phyloP scores from a whole-genome alignment of 2,888 invertebrate species.

The Pseudanteris insignis region DNA sequence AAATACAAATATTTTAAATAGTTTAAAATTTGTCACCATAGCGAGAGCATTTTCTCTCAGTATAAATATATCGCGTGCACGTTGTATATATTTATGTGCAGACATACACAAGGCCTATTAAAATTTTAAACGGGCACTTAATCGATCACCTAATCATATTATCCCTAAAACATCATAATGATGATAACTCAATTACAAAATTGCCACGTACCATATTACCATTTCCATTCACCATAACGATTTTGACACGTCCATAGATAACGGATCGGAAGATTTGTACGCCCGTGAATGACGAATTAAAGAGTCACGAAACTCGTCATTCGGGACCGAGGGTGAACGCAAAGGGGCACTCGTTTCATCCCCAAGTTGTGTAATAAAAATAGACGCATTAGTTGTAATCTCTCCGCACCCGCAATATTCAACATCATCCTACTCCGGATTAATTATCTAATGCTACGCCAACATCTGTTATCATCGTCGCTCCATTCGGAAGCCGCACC shows the following conservation, averaged over 20 bases:
- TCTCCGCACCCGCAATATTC: constrained; percentile 49
- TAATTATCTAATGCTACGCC: constrained; percentile 64
- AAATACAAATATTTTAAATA: no score
- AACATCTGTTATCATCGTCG: constrained; percentile 63
- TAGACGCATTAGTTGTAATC: constrained; percentile 53
- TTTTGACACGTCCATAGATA: constrained; percentile 21
- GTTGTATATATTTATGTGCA: no score
- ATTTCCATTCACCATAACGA: constrained; percentile 7
- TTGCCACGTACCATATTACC: background rate
- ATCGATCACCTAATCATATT: no score
- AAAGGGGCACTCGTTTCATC: constrained; percentile 36
- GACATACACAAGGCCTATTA: no score
- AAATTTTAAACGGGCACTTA: no score
- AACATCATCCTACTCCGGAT: constrained; percentile 52
- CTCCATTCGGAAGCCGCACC: constrained; percentile 49
- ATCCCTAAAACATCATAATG: no score
- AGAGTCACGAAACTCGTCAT: constrained; percentile 43
- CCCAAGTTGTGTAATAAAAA: constrained; percentile 51
- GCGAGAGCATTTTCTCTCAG: no score
- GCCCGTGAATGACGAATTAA: constrained; percentile 27
- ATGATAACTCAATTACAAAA: no score
- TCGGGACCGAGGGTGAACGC: constrained; percentile 31
- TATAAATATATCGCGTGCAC: no score
- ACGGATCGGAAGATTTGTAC: constrained; percentile 23
- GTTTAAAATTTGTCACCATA: no score